phyloP scores from a whole-genome alignment of 2,113 vertebrate genomes.

The Mormyrus lacerda region DNA sequence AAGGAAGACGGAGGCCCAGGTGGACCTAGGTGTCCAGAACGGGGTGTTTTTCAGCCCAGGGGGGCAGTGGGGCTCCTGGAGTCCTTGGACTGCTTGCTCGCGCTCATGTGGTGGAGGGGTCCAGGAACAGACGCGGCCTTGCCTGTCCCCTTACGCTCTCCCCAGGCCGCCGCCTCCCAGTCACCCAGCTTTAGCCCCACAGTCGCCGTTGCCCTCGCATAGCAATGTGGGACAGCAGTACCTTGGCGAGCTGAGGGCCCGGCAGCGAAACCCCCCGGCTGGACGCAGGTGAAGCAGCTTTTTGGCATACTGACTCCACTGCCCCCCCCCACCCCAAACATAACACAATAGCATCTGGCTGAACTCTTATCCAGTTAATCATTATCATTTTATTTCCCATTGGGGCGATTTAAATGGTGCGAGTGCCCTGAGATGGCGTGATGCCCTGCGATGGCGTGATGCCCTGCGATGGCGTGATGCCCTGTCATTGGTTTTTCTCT shows the following conservation, averaged over 20 bases:
- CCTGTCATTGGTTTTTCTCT: neutral
- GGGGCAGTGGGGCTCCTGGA: slow-evolving; percentile 82
- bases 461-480: neutral
- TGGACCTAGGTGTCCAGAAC: slow-evolving; percentile 42
- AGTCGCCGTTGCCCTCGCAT: slow-evolving; percentile 66
- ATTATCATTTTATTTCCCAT: neutral
- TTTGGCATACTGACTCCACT: neutral
- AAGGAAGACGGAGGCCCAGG: slow-evolving; percentile 63
- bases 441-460: no score
- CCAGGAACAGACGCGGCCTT: slow-evolving; percentile 78
- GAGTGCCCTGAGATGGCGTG: neutral
- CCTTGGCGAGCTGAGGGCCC: slow-evolving; percentile 21
- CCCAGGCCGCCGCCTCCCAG: slow-evolving; percentile 49
- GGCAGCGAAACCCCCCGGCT: slow-evolving; percentile 11
- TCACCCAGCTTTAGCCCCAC: slow-evolving; percentile 68
- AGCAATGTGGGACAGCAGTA: slow-evolving; percentile 38
- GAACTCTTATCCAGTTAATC: neutral
- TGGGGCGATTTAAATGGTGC: neutral
- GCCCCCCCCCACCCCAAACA: neutral
- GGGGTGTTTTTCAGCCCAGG: slow-evolving; percentile 33
- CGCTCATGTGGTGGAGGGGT: slow-evolving; percentile 80
- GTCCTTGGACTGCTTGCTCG: slow-evolving; percentile 80
- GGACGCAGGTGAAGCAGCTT: slow-evolving; percentile 62
- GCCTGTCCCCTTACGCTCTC: slow-evolving; percentile 62
- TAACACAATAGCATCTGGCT: neutral